Base-by-base conservation (phyloP, 2,888 invertebrate species). In the Chymomyza caudatula region DNA sequence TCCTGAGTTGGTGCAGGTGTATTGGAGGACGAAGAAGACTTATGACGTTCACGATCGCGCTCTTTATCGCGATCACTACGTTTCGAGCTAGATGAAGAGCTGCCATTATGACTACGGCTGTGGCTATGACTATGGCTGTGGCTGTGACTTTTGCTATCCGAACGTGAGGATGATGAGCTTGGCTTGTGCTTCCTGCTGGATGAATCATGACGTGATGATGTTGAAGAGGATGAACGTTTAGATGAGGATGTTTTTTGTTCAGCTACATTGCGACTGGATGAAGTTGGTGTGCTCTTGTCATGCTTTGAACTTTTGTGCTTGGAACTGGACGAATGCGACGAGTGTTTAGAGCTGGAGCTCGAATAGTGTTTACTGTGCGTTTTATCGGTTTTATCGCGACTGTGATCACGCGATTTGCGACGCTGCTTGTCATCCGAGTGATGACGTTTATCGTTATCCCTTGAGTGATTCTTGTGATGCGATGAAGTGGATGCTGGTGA, bases 391-490 rank as follows among this genome's bases (percentile, higher is more conserved):
- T 84, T 79, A 42, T 85, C 76, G 2, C 67, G 65, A 6, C 67
- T 79, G 13, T 69, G 69, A n/a, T 81, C 74, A 0, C 73, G 73
- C 43, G 78, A 77, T 42, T 80, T 77, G n/a, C 64, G 69, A 0
- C 72, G 66, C 47, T 51, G 56, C 23, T 74, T 86, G 8, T 73
- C 74, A 63, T 80, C 73, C 0, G 77, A 72, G 52, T 76, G 74
- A 63, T 76, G 70, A 4, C 71, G 71, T 15, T 52, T 67, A 11
- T 82, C 77, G 47, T 63, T 84, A 8, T 77, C 77, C 25, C 67
- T 78, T 3, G 83, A 86, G n/a, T 80, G 78, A 44, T 86, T 89
- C 37, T 87, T 89, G 4, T 86, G 81, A 3, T 84, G 85, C 0
- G 86, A 88, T 3, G 87, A 87, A 1, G 85, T 81, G 0, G 85